Evolutionary conservation across 92 coral and sea anemone species (phyloP).

Genomic region (Phenganax stokvisi): DNA sequence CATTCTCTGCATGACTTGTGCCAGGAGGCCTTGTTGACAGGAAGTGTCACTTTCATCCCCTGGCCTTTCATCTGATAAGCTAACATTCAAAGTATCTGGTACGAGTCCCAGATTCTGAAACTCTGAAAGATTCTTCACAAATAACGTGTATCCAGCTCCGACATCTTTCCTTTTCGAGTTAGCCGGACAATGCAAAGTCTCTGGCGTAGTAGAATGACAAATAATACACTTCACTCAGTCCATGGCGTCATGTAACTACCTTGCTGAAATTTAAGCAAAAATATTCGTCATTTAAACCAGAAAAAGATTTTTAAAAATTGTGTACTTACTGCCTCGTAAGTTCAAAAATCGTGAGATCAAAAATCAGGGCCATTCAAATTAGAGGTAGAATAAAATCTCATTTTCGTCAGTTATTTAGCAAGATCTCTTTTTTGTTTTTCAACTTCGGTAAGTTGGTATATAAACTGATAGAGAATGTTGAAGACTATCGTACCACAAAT

Average conservation of each 20-base stretch:
- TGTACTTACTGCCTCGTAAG: no score
- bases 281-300: no score
- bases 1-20: constrained; percentile 47
- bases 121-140: not conserved
- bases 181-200: constrained; percentile 35
- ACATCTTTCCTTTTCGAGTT: constrained; percentile 6
- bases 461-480: no score
- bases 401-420: no score
- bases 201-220: constrained; percentile 24
- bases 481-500: no score
- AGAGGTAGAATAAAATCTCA: no score
- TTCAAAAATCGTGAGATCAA: no score
- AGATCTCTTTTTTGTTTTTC: no score
- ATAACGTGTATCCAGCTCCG: not conserved
- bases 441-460: no score
- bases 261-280: no score
- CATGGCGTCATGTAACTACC: not conserved
- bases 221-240: constrained; percentile 30
- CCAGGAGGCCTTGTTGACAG: constrained; percentile 9
- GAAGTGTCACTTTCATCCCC: not conserved
- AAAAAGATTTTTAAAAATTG: no score
- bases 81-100: not conserved
- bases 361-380: no score
- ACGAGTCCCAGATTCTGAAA: constrained; percentile 18
- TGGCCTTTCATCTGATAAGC: constrained; percentile 13